Evolutionary conservation across 2,797 vertebrate genomes (phyloP), one percentile per base, ranked within the genome.

Genomic region (Epinephelus malabaricus): DNA sequence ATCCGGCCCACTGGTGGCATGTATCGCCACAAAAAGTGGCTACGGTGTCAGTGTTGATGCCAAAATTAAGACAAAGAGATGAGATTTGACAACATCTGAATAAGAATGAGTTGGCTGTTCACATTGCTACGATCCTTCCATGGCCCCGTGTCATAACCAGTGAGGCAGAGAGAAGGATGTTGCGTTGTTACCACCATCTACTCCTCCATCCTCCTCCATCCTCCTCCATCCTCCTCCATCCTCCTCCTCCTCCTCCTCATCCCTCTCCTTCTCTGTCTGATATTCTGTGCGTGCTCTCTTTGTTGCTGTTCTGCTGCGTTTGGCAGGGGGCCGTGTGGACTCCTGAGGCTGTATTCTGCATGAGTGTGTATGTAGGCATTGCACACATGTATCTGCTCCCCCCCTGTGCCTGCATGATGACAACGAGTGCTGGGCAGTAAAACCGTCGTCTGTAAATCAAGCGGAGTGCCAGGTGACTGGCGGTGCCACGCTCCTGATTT

Each of bases 381-480:
- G 53, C 50, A 56, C 60, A 64, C 34, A 30, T 78, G 67, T 66
- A 49, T 80, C 69, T 62, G 59, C 50, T 46, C 74, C 25, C 21
- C 50, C 74, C 25, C 21, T 34, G 17, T 61, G 77, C 45, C 49
- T 65, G 51, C 50, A 10, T 77, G 74, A 86, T 76, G 83, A 82
- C 60, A 69, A 23, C 21, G 70, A 77, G 84, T 51, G 62, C 76
- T 50, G 62, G 61, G 78, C 81, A 84, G 78, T 93, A 73, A 89
- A 93, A 65, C 72, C 45, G 27, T 71, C 75, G 21, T 77, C 59
- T 84, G 77, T 86, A 83, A 89, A 89, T 93, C 87, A 92, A 69
- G 82, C 21, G 0, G 70, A 86, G 76, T 56, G 62, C 84, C 83
- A 86, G 88, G 86, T 92, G 88, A 90, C 77, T 53, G 73, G 38